These are phyloP conservation scores for Urocynchramus pylzowi DNA, from an alignment of 2,113 vertebrate species.

Conservation along the genomic window DNA sequence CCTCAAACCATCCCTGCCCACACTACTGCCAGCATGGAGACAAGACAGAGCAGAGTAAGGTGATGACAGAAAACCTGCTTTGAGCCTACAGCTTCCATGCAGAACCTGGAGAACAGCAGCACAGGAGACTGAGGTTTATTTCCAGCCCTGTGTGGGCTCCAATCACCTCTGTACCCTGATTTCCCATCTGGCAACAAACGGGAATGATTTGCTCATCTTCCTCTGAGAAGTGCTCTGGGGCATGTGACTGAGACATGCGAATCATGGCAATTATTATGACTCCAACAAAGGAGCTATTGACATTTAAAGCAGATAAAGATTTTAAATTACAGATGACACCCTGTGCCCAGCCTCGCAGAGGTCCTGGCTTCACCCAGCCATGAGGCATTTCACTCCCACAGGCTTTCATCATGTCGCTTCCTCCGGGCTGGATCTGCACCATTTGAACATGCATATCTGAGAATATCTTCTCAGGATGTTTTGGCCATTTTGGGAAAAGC, in stretches of 20 bases:
- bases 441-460: background rate
- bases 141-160: background rate
- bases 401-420: background rate
- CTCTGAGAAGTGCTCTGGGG: background rate
- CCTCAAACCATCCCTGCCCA: background rate
- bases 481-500: background rate
- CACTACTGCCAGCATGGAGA: accelerated
- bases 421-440: background rate
- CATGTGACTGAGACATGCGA: slow-evolving; percentile 1
- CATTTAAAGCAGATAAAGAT: slow-evolving; percentile 27
- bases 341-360: background rate
- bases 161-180: background rate
- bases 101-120: background rate
- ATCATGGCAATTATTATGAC: background rate
- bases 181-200: background rate
- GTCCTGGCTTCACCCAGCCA: background rate
- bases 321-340: slow-evolving; percentile 16
- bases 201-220: background rate
- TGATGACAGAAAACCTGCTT: accelerated
- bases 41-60: background rate
- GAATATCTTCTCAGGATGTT: background rate
- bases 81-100: background rate
- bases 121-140: background rate
- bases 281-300: slow-evolving; percentile 34
- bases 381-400: background rate